Conservation (phyloP, 2,797 vertebrate genomes). For the Spatula clypeata region DNA sequence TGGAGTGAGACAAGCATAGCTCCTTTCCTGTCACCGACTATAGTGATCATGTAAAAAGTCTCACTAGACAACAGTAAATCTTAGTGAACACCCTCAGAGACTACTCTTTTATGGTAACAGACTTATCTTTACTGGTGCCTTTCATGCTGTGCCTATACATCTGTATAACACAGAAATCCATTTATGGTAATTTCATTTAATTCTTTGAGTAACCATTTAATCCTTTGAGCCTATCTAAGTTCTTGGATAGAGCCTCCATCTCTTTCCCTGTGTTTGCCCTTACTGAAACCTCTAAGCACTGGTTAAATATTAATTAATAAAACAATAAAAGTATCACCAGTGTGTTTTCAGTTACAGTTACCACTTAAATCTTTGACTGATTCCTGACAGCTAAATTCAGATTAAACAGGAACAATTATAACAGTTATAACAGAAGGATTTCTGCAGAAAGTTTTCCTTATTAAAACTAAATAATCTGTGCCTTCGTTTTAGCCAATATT, state of each 20-base stretch:
- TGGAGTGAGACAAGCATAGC: neutral
- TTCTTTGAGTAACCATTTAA: neutral
- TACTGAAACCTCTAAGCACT: neutral
- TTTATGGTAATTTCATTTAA: neutral
- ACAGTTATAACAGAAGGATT: neutral
- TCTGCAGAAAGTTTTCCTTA: neutral
- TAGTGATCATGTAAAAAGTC: neutral
- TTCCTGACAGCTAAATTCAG: neutral
- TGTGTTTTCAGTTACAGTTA: slow-evolving; percentile 14
- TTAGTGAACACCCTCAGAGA: neutral
- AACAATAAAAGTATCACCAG: neutral
- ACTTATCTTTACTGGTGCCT: neutral
- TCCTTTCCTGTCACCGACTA: neutral
- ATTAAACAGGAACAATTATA: neutral
- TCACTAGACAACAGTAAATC: neutral
- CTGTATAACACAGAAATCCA: neutral
- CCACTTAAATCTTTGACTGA: neutral
- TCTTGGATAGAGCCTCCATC: neutral
- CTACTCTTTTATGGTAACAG: neutral
- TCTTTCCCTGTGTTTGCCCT: neutral
- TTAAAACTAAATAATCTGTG: neutral
- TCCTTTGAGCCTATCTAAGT: neutral
- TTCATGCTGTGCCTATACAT: neutral
- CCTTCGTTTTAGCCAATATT: neutral
- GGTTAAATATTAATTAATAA: neutral